Conservation (phyloP, 2,797 vertebrate genomes). For the Poeciliopsis gracilis region DNA sequence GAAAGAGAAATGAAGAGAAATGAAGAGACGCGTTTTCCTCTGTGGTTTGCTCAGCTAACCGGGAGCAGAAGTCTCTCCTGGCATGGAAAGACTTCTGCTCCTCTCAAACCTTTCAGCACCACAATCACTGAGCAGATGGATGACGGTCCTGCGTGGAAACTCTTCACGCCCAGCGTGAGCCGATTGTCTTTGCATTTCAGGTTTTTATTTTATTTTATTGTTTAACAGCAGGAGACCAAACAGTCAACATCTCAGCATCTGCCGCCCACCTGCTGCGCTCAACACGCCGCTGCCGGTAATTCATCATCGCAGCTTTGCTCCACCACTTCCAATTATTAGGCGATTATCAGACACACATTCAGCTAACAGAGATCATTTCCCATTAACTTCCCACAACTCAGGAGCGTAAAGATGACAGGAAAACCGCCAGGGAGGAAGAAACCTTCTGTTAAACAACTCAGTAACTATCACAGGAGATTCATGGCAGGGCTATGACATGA, state of each 20-base stretch:
- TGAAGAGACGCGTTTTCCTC: constrained; percentile 48
- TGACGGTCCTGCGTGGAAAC: constrained; percentile 17
- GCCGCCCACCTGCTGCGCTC: constrained; percentile 63
- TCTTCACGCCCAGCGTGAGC: constrained; percentile 3
- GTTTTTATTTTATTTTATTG: constrained; percentile 17
- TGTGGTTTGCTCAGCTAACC: constrained; percentile 22
- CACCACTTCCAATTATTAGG: constrained; percentile 73
- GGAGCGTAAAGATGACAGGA: constrained; percentile 17
- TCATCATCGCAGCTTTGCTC: constrained; percentile 65
- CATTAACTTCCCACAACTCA: constrained; percentile 40
- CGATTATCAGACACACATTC: constrained; percentile 62
- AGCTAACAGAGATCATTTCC: constrained; percentile 47
- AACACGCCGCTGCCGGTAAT: constrained; percentile 59
- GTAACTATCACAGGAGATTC: constrained; percentile 11
- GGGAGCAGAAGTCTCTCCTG: constrained; percentile 23
- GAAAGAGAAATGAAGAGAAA: constrained; percentile 17
- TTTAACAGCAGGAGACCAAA: constrained; percentile 30
- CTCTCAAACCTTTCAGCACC: constrained; percentile 8
- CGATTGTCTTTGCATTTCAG: neutral
- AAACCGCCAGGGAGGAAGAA: constrained; percentile 15
- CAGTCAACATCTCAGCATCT: constrained; percentile 52
- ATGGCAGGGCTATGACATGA: neutral
- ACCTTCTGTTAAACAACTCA: constrained; percentile 1
- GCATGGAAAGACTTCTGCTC: constrained; percentile 32
- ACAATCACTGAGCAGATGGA: constrained; percentile 7